A percentile compares a stretch with the other conserved stretches of the same genome.
These are phyloP conservation scores for Latrodectus geometricus DNA, from an alignment of 1,140 invertebrate genomes.

Conservation along the genomic window DNA sequence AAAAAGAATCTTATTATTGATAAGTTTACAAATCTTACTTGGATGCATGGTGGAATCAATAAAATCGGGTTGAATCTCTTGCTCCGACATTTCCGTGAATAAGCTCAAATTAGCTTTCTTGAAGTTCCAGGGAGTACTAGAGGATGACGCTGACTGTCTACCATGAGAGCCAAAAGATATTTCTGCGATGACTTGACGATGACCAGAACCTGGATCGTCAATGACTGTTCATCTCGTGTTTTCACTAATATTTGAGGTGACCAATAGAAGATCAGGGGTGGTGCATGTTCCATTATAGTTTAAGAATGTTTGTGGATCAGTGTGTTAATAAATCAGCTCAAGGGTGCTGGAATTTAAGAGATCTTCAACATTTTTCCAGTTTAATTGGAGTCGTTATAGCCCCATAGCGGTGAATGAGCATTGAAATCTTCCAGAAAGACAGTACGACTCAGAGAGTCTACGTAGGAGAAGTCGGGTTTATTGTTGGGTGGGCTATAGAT, in stretches of 20 bases:
- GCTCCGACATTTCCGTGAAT: background rate
- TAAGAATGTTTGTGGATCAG: background rate
- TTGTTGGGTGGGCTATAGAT: constrained; percentile 10
- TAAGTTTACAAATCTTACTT: constrained; percentile 9
- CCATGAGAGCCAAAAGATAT: too few relatives aligned
- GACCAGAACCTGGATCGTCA: constrained; percentile 4
- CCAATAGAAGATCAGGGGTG: background rate
- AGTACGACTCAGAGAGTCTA: background rate
- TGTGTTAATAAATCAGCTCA: background rate
- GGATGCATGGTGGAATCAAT: background rate
- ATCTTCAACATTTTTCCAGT: constrained; percentile 1
- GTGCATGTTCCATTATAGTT: background rate
- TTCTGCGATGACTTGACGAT: too few relatives aligned
- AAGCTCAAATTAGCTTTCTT: background rate
- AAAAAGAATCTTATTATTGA: background rate
- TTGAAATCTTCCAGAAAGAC: background rate
- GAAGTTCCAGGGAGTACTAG: constrained; percentile 3
- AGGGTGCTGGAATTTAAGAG: constrained; percentile 6
- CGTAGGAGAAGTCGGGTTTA: background rate
- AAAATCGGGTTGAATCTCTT: background rate
- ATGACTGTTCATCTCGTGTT: background rate
- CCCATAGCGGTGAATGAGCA: constrained; percentile 8
- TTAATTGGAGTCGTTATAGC: constrained; percentile 1
- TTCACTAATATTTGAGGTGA: constrained; percentile 9
- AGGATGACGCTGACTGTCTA: background rate